phyloP scores from a whole-genome alignment of 2,888 invertebrate species.

The Myopa tessellatipennis region DNA sequence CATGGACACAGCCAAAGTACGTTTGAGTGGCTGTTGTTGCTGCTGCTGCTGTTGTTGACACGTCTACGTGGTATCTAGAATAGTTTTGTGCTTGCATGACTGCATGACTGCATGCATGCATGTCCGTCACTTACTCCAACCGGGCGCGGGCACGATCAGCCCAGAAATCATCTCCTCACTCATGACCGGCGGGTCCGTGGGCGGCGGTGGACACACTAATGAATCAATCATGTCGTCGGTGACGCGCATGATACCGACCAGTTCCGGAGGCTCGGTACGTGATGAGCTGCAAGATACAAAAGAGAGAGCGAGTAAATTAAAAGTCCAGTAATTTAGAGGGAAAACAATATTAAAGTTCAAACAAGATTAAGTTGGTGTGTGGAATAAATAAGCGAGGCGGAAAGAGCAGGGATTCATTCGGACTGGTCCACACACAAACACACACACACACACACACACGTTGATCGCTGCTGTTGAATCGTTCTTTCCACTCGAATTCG shows the following conservation, averaged over 20 bases:
- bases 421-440: too few relatives aligned
- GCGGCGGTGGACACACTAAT: slow-evolving; percentile 95
- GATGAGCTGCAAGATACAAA: slow-evolving; percentile 73
- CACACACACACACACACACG: too few relatives aligned
- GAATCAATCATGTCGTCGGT: slow-evolving; percentile 97
- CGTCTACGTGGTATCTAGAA: not conserved
- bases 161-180: slow-evolving; percentile 97
- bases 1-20: too few relatives aligned
- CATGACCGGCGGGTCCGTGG: slow-evolving; percentile 91
- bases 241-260: slow-evolving; percentile 82
- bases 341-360: not conserved
- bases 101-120: slow-evolving; percentile 5
- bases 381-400: not conserved
- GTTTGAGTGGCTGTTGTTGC: not conserved
- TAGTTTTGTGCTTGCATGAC: not conserved
- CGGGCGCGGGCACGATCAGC: slow-evolving; percentile 95
- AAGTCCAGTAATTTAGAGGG: slow-evolving; percentile 8
- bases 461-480: not conserved
- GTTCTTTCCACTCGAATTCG: not conserved
- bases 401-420: not conserved
- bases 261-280: slow-evolving; percentile 82
- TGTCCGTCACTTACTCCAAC: slow-evolving; percentile 82
- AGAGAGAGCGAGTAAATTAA: not conserved
- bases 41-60: not conserved
- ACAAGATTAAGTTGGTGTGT: not conserved